A percentile compares a stretch with the other conserved stretches of the same genome.
phyloP scores from a whole-genome alignment of 1,140 invertebrate genomes.

The Halesus radiatus region DNA sequence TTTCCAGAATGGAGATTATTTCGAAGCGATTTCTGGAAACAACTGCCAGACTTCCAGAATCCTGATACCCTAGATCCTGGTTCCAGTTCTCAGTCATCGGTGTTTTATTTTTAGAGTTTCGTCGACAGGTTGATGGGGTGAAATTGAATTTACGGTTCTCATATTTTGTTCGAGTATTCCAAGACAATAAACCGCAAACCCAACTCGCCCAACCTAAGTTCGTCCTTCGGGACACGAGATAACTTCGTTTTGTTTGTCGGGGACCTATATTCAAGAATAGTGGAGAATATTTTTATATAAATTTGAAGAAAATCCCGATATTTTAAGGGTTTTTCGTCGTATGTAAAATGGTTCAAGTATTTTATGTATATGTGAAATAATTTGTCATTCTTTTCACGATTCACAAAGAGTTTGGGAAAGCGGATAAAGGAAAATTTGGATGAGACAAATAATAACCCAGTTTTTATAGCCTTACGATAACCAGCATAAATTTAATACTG shows the following conservation, averaged over 20 bases:
- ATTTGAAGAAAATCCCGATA: background rate
- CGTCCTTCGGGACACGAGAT: slow-evolving; percentile 3
- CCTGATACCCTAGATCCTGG: no score
- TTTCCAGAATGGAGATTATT: no score
- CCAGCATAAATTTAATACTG: background rate
- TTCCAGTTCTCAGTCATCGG: no score
- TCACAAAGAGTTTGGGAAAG: background rate
- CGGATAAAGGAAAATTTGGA: no score
- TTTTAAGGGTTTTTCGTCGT: background rate
- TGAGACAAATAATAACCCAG: no score
- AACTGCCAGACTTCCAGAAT: no score
- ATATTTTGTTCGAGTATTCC: slow-evolving; percentile 32
- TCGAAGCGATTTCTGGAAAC: no score
- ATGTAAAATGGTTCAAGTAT: background rate
- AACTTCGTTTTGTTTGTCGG: slow-evolving; percentile 23
- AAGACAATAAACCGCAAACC: slow-evolving; percentile 31
- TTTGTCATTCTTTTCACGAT: background rate
- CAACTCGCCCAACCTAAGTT: background rate
- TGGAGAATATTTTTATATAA: slow-evolving; percentile 5
- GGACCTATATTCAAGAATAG: slow-evolving; percentile 10
- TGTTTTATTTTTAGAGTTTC: slow-evolving; percentile 9
- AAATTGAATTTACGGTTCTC: slow-evolving; percentile 34
- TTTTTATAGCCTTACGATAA: no score
- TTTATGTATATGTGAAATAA: slow-evolving; percentile 13
- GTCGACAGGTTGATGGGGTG: slow-evolving; percentile 1